These are phyloP conservation scores for Lanistes nyassanus DNA, from an alignment of 1,140 invertebrate species.

Conservation along the genomic window DNA sequence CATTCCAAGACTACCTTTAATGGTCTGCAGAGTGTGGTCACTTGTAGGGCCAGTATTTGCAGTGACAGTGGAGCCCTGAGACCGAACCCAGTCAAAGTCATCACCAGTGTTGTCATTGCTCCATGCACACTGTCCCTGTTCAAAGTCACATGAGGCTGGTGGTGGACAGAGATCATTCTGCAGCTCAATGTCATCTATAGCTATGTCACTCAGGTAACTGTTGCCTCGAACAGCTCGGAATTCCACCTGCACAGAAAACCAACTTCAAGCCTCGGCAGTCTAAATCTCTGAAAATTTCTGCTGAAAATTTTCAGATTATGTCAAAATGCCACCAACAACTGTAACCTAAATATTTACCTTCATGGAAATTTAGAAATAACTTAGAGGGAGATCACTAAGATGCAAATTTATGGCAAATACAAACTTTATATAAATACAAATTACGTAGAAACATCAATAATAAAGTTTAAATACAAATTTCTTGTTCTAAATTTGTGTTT, in stretches of 20 bases:
- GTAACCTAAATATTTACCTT: background rate
- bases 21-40: slow-evolving; percentile 59
- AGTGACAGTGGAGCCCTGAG: slow-evolving; percentile 37
- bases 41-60: slow-evolving; percentile 49
- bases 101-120: slow-evolving; percentile 44
- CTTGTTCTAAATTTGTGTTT: too few species aligned
- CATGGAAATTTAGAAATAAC: background rate
- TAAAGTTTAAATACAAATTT: too few species aligned
- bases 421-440: too few species aligned
- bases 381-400: background rate
- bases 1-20: slow-evolving; percentile 27
- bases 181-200: slow-evolving; percentile 42
- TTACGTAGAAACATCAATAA: too few species aligned
- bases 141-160: slow-evolving; percentile 58
- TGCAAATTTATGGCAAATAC: too few species aligned
- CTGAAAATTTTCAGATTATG: slow-evolving; percentile 36
- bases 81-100: slow-evolving; percentile 61
- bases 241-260: slow-evolving; percentile 68
- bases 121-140: slow-evolving; percentile 54
- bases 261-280: slow-evolving; percentile 41
- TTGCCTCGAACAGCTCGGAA: slow-evolving; percentile 72
- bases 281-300: slow-evolving; percentile 39
- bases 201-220: slow-evolving; percentile 42
- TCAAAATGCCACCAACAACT: background rate
- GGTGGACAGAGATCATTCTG: slow-evolving; percentile 42